Evolutionary conservation across 2,113 vertebrate genomes (phyloP).

Genomic region (Petroica traversi): DNA sequence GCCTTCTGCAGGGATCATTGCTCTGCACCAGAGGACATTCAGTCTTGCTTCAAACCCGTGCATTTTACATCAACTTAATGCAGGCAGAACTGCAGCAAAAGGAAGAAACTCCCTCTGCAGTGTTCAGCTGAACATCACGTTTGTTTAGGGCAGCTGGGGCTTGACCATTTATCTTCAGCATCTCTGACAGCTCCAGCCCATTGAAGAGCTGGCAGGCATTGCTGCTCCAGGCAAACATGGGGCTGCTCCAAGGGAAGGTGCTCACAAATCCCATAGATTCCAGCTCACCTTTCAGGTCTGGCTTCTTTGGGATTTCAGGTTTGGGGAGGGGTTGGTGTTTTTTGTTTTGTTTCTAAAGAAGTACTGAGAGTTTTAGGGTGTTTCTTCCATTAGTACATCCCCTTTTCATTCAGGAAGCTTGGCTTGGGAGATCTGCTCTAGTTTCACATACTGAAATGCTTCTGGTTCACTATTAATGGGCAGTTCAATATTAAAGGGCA

Average conservation of each 20-base stretch:
- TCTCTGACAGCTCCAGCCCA: conserved; percentile 5
- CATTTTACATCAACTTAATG: neutral
- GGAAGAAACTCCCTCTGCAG: neutral
- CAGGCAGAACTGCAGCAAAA: neutral
- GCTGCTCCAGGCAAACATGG: neutral
- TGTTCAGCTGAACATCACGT: neutral
- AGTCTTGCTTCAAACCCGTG: neutral
- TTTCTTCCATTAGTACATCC: neutral
- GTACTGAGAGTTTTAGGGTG: neutral
- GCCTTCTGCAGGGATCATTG: neutral
- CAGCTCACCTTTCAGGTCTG: neutral
- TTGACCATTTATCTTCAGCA: neutral
- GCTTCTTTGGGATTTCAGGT: neutral
- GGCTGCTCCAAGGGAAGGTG: neutral
- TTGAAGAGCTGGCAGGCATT: neutral
- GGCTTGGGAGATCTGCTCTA: neutral
- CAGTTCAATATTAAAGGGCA: neutral
- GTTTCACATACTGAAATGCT: neutral
- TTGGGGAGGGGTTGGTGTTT: neutral
- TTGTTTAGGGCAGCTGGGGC: neutral
- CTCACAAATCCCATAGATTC: neutral
- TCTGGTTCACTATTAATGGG: neutral
- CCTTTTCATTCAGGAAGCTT: neutral
- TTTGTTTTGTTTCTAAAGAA: neutral
- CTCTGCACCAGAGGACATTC: neutral